Percentiles rank a stretch among this genome's conserved stretches.
These are phyloP conservation scores for Habropoda laboriosa DNA, from an alignment of 1,140 invertebrate species.

Conservation along the genomic window DNA sequence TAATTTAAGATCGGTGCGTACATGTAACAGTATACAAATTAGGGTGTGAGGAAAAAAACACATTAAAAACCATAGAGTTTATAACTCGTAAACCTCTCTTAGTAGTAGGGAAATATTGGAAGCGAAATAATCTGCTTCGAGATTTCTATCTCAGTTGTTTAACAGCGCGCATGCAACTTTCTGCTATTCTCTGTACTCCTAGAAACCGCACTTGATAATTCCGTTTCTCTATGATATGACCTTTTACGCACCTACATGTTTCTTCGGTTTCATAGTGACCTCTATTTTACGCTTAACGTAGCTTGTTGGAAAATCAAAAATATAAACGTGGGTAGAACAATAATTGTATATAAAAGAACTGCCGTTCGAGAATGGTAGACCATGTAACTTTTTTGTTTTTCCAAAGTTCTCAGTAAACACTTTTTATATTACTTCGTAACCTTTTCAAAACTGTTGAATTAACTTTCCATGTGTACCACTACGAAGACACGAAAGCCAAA, in stretches of 20 bases:
- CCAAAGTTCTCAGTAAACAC: too few relatives aligned
- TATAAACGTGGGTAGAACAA: not conserved
- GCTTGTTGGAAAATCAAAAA: not conserved
- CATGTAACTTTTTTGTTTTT: not conserved
- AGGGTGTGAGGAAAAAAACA: not conserved
- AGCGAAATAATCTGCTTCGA: not conserved
- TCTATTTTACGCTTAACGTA: conserved; percentile 3
- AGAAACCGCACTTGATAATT: not conserved
- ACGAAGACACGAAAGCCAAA: too few relatives aligned
- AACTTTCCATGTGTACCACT: too few relatives aligned
- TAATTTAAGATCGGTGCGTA: not conserved
- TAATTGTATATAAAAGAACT: not conserved
- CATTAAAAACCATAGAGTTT: not conserved
- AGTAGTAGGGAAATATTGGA: too few relatives aligned
- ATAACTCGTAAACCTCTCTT: not conserved
- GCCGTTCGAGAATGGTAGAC: not conserved
- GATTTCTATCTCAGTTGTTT: not conserved
- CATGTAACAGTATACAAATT: not conserved
- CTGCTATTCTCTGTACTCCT: not conserved
- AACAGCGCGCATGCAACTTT: not conserved
- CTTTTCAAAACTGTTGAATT: too few relatives aligned
- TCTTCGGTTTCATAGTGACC: not conserved
- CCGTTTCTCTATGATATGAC: not conserved
- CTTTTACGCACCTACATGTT: not conserved
- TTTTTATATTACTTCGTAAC: too few relatives aligned